phyloP scores from a whole-genome alignment of 2,888 invertebrate species.

The Notodonta ziczac region DNA sequence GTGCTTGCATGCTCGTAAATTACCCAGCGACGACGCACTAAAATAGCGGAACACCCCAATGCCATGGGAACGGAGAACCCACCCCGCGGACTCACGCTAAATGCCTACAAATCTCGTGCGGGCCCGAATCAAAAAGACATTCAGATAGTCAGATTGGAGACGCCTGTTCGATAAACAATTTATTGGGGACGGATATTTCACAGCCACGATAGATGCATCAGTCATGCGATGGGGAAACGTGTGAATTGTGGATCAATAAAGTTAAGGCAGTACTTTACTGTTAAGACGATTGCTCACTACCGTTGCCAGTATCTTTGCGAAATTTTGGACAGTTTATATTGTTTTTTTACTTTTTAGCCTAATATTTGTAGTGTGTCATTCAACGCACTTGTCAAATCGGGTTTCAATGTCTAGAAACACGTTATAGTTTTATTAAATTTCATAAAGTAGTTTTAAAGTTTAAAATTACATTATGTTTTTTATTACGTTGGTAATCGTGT shows the following conservation, averaged over 20 bases:
- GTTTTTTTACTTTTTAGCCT: no score
- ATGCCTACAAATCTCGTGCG: slow-evolving; percentile 77
- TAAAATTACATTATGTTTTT: no score
- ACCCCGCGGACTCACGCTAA: slow-evolving; percentile 67
- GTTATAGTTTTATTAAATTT: no score
- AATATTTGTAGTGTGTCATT: no score
- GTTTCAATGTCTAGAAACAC: no score
- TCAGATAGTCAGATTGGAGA: slow-evolving; percentile 72
- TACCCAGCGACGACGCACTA: slow-evolving; percentile 75
- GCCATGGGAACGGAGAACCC: slow-evolving; percentile 74
- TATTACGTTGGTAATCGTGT: no score
- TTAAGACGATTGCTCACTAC: no score
- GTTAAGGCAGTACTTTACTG: slow-evolving; percentile 36
- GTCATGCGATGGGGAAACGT: slow-evolving; percentile 67
- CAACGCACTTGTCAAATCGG: no score
- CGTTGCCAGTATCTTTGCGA: no score
- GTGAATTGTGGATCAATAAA: slow-evolving; percentile 53
- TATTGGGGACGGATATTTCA: slow-evolving; percentile 64
- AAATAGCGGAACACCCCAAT: slow-evolving; percentile 83
- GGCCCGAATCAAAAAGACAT: slow-evolving; percentile 79
- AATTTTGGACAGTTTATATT: no score
- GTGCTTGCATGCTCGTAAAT: slow-evolving; percentile 78
- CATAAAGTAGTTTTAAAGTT: no score
- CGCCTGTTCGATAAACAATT: slow-evolving; percentile 79
- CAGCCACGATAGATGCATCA: slow-evolving; percentile 70